Conservation (phyloP, 2,797 vertebrate species). For the Anniella stebbinsi region DNA sequence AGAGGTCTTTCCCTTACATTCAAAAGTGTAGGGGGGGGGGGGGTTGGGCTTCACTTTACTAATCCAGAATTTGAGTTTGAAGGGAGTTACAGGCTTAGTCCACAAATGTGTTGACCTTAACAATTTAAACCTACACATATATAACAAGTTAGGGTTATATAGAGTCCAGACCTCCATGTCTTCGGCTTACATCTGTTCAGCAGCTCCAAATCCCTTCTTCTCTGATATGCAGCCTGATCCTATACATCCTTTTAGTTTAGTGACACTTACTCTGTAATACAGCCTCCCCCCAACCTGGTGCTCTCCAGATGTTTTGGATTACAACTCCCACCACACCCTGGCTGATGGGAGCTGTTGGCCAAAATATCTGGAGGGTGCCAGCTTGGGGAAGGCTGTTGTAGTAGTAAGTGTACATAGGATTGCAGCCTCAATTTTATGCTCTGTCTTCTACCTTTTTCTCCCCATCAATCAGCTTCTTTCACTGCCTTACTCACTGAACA, state of each 20-base stretch:
- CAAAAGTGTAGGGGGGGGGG: background rate
- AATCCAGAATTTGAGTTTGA: background rate
- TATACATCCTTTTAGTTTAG: background rate
- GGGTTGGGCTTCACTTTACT: background rate
- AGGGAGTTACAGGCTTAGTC: background rate
- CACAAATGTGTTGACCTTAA: background rate
- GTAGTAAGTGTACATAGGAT: background rate
- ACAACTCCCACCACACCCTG: background rate
- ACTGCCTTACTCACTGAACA: slow-evolving; percentile 34
- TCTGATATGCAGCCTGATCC: background rate
- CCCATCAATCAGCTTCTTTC: slow-evolving; percentile 11
- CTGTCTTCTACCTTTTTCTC: slow-evolving; percentile 19
- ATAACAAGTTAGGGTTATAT: too few species aligned
- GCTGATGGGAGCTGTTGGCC: background rate
- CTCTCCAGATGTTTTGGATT: background rate
- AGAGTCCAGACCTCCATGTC: slow-evolving; percentile 2
- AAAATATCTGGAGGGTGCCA: background rate
- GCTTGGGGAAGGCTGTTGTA: background rate
- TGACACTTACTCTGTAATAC: background rate
- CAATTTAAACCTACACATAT: background rate
- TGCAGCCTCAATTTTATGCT: slow-evolving; percentile 10
- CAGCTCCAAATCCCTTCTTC: background rate
- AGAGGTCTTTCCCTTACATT: background rate
- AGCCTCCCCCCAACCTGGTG: too few species aligned
- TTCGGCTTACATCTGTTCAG: background rate